Conservation (phyloP, 2,888 invertebrate genomes). For the Anticlea derivata region DNA sequence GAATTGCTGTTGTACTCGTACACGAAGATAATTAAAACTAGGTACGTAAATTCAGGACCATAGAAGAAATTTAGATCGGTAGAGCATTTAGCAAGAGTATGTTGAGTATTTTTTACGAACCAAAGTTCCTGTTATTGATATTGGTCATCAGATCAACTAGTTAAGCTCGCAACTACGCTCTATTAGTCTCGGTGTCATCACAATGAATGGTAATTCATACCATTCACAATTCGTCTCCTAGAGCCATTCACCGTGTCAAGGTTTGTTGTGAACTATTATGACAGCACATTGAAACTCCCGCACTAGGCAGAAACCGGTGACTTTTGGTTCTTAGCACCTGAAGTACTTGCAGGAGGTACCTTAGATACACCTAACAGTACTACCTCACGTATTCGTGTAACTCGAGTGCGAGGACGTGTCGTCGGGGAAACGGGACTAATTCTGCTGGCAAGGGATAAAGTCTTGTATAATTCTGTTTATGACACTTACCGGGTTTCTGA, state of each 20-base stretch:
- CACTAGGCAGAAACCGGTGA: neutral
- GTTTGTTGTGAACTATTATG: constrained; percentile 26
- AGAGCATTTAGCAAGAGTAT: too few species aligned
- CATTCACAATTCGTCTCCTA: constrained; percentile 25
- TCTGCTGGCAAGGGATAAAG: too few species aligned
- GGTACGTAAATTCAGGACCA: neutral
- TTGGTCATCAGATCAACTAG: neutral
- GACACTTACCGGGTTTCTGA: constrained; percentile 53
- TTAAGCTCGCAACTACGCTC: constrained; percentile 3
- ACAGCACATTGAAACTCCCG: constrained; percentile 5
- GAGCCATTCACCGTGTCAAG: constrained; percentile 27
- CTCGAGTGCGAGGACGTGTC: neutral
- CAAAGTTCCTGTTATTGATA: constrained; percentile 4
- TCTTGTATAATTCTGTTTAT: too few species aligned
- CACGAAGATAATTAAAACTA: neutral
- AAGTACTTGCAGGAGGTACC: too few species aligned
- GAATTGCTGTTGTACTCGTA: neutral
- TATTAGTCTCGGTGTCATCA: constrained; percentile 16
- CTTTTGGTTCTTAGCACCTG: neutral
- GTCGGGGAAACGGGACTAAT: too few species aligned
- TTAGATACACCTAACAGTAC: too few species aligned
- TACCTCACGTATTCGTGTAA: too few species aligned
- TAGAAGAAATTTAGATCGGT: too few species aligned
- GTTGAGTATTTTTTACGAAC: too few species aligned
- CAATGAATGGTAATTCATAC: constrained; percentile 23